phyloP scores from a whole-genome alignment of 1,140 invertebrate genomes.

The Nasonia longicornis region DNA sequence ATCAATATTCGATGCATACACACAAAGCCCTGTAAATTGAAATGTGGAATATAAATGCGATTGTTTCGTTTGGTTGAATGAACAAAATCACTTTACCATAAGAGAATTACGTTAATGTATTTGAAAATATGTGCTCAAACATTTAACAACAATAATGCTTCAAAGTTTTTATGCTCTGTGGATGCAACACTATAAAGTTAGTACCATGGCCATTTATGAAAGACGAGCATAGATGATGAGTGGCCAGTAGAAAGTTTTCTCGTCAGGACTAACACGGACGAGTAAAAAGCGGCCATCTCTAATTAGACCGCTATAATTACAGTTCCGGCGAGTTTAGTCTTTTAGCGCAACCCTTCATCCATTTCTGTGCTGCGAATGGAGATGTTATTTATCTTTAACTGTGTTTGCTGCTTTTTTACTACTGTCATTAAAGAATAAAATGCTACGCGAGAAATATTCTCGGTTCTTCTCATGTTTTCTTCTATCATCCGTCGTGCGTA shows the following conservation, averaged over 20 bases:
- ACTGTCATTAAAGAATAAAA: not conserved
- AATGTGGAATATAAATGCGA: no score
- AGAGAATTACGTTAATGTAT: no score
- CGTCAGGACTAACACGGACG: not conserved
- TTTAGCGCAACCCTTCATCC: not conserved
- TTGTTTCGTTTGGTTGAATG: no score
- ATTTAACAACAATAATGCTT: no score
- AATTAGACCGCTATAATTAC: slow-evolving; percentile 1
- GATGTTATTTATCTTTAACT: not conserved
- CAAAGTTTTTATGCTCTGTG: no score
- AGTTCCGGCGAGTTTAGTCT: not conserved
- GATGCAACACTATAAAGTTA: not conserved
- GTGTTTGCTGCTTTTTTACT: not conserved
- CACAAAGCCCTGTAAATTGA: no score
- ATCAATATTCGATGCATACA: no score
- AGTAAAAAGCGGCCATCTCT: not conserved
- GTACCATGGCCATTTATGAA: not conserved
- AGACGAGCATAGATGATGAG: not conserved
- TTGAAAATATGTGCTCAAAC: no score
- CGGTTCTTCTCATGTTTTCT: not conserved
- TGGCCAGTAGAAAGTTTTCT: not conserved
- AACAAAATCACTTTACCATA: no score
- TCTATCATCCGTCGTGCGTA: no score
- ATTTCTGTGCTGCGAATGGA: not conserved
- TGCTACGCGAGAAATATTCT: not conserved